Percentiles rank a stretch among this genome's conserved stretches.
Conservation (phyloP, 2,888 invertebrate species). For the Nemurella pictetii region DNA sequence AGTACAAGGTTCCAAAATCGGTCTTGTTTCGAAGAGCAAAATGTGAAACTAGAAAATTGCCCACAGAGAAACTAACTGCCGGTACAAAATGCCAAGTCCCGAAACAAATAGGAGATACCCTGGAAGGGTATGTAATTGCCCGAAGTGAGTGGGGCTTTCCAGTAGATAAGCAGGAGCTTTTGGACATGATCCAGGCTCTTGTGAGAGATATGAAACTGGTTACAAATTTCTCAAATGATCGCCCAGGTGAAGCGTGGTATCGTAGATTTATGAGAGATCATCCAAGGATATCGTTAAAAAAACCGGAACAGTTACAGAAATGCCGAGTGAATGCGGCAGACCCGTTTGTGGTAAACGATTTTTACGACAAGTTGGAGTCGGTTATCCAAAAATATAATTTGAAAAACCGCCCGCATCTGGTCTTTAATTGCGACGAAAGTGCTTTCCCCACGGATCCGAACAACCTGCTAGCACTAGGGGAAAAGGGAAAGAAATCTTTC, state of each 20-base stretch:
- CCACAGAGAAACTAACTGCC: too few species aligned
- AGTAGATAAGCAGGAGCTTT: slow-evolving; percentile 27
- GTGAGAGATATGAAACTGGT: not conserved
- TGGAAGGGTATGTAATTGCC: not conserved
- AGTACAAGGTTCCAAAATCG: too few species aligned
- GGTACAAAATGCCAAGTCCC: too few species aligned
- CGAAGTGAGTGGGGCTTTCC: slow-evolving; percentile 15
- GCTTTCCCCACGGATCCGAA: slow-evolving; percentile 27
- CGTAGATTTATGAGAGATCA: too few species aligned
- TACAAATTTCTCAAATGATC: slow-evolving; percentile 6
- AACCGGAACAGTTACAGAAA: slow-evolving; percentile 28
- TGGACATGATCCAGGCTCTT: not conserved
- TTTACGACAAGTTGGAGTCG: slow-evolving; percentile 18
- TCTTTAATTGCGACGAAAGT: slow-evolving; percentile 27
- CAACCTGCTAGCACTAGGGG: slow-evolving; percentile 21
- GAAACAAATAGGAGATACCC: too few species aligned
- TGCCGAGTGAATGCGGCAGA: not conserved
- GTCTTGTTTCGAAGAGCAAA: too few species aligned
- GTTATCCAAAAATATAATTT: not conserved
- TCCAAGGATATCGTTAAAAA: slow-evolving; percentile 24
- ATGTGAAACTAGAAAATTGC: too few species aligned
- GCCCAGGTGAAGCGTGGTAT: slow-evolving; percentile 29
- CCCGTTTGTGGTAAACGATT: slow-evolving; percentile 17
- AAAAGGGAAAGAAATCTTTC: slow-evolving; percentile 20
- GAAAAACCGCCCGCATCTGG: not conserved